phyloP scores from a whole-genome alignment of 1,140 invertebrate species.

The Onthophagus taurus region DNA sequence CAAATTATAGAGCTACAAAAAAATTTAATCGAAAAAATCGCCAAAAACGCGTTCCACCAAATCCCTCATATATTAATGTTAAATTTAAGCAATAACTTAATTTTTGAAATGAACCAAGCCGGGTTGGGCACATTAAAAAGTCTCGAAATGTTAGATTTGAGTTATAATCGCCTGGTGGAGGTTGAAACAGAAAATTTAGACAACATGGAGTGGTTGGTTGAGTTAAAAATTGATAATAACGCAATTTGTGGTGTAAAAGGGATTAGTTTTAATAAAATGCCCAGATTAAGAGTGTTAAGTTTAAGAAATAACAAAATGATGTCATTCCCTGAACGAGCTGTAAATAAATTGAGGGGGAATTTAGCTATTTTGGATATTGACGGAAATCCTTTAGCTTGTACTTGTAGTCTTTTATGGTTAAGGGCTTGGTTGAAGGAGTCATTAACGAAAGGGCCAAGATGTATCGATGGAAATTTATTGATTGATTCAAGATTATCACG shows the following conservation, averaged over 20 bases:
- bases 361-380: constrained; percentile 77
- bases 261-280: constrained; percentile 71
- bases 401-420: constrained; percentile 71
- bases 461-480: constrained; percentile 62
- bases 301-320: constrained; percentile 69
- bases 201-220: constrained; percentile 72
- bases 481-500: constrained; percentile 58
- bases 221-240: constrained; percentile 71
- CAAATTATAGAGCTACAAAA: constrained; percentile 68
- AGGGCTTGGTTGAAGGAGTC: constrained; percentile 70
- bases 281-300: constrained; percentile 66
- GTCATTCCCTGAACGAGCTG: constrained; percentile 61
- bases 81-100: constrained; percentile 71
- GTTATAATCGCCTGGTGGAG: constrained; percentile 62
- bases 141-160: constrained; percentile 71
- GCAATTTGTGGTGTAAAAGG: constrained; percentile 58
- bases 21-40: constrained; percentile 57
- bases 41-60: constrained; percentile 65
- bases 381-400: constrained; percentile 73
- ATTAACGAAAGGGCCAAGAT: constrained; percentile 58
- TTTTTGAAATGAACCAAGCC: constrained; percentile 58
- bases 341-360: constrained; percentile 64
- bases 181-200: constrained; percentile 54
- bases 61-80: constrained; percentile 68
- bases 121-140: constrained; percentile 61